Conservation (phyloP, 2,797 vertebrate genomes). For the Syngnathus rostellatus region DNA sequence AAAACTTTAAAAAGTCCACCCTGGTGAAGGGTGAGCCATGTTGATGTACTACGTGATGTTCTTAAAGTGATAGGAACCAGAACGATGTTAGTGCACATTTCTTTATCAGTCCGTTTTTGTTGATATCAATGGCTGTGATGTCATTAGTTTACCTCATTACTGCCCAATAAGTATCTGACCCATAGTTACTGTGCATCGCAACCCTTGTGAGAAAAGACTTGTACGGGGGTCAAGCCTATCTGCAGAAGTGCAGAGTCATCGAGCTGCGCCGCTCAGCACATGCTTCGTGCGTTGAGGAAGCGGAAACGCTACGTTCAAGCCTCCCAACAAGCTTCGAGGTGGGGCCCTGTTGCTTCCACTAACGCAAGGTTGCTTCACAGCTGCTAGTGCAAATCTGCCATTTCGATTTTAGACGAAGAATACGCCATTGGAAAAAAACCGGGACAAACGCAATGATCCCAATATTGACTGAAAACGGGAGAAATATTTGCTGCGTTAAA, state of each 20-base stretch:
- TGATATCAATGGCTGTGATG: no score
- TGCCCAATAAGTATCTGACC: no score
- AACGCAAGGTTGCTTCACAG: background rate
- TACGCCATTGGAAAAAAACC: background rate
- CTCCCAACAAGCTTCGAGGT: constrained; percentile 9
- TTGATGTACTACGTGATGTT: no score
- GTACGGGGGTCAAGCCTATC: constrained; percentile 28
- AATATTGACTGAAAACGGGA: background rate
- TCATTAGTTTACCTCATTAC: no score
- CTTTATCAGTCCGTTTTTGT: no score
- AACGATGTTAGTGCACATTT: no score
- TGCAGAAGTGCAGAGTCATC: constrained; percentile 72
- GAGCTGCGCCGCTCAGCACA: constrained; percentile 31
- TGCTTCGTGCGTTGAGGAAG: constrained; percentile 25
- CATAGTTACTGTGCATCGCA: constrained; percentile 29
- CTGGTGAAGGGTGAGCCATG: no score
- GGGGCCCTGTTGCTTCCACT: background rate
- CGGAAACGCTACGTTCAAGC: constrained; percentile 7
- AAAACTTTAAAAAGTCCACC: no score
- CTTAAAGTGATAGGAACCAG: no score
- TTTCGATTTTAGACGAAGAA: background rate
- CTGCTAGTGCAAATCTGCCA: background rate
- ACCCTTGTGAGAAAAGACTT: no score
- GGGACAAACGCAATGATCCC: background rate
- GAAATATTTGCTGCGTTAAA: no score